Evolutionary conservation across 2,888 invertebrate genomes (phyloP), one percentile per base, ranked within the genome.

Genomic region (Drosophila austrosaltans): DNA sequence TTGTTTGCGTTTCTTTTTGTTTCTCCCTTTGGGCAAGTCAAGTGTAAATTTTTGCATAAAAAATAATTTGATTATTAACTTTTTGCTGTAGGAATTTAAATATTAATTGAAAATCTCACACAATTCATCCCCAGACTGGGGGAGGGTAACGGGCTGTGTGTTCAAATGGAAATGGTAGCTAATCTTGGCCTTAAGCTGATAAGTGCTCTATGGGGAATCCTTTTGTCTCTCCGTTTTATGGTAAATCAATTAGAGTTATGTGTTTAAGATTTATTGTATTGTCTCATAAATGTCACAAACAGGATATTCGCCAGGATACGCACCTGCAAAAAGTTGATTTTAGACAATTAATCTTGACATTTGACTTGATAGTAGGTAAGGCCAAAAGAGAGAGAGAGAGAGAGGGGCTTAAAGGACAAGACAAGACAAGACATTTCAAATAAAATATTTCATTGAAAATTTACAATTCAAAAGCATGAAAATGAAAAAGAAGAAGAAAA

Each of bases 11-110:
- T 48, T 48, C 25, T 42, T 30, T 8, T 32, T 36, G 40, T 16
- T 2, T 22, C 22, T 42, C 59, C 62, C 53, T 30, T 53, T 8
- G 42, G 20, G 7, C 6, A 10, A 58, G 62, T 75, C 75, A 75
- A 76, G 69, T 75, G 76, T 69, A 69, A 75, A 69, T 75, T 76
- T 69, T 76, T 84, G 87, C 89, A 73, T 82, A 71, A 71, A 87
- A 84, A 84, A 87, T 84, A 87, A 84, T 84, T 89, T 89, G 89
- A 84, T 89, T 84, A 89, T 84, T 81, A 87, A 89, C 80, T 80
- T 77, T 65, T 70, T 36, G 39, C 28, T 7, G 22, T 44, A 60
- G 68, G 75, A 87, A 87, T 89, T 84, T 87, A 84, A 89, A 84
- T 84, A 89, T 89, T 89, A 87, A 84, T 89, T 89, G 83, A 84